Conservation (phyloP, 2,113 vertebrate species). For the Otis tarda region DNA sequence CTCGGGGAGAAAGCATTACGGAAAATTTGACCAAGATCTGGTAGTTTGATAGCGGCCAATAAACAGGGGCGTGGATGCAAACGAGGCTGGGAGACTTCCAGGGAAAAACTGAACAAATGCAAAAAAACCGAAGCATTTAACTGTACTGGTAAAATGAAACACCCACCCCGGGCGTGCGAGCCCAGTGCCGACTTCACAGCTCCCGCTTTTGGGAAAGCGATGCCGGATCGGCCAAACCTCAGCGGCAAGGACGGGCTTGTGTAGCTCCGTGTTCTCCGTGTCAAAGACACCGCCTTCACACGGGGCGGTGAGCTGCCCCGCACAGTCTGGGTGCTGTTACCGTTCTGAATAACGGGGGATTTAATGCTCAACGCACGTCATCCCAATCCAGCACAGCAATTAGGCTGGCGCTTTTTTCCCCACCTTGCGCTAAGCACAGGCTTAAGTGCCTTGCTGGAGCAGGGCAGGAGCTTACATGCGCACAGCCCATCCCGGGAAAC, state of each 20-base stretch:
- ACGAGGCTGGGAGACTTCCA: neutral
- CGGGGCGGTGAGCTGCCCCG: neutral
- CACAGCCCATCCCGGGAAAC: neutral
- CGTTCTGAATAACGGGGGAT: neutral
- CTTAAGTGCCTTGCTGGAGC: neutral
- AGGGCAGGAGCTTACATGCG: neutral
- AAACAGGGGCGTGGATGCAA: neutral
- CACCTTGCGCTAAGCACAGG: neutral
- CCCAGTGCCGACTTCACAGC: fast-evolving
- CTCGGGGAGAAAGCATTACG: neutral
- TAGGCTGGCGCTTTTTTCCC: neutral
- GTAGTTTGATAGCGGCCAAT: neutral
- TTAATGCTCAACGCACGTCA: neutral
- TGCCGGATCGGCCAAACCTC: neutral
- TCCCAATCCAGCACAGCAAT: neutral
- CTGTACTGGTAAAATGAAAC: neutral
- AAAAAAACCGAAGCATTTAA: neutral
- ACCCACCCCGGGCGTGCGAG: neutral
- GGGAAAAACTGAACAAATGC: neutral
- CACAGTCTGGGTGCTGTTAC: neutral
- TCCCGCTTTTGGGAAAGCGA: neutral
- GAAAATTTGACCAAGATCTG: neutral
- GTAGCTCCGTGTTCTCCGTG: neutral
- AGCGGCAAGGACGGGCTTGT: neutral
- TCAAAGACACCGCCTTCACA: no score